Evolutionary conservation across 2,113 vertebrate genomes (phyloP).

Genomic region (Lophura nycthemera): DNA sequence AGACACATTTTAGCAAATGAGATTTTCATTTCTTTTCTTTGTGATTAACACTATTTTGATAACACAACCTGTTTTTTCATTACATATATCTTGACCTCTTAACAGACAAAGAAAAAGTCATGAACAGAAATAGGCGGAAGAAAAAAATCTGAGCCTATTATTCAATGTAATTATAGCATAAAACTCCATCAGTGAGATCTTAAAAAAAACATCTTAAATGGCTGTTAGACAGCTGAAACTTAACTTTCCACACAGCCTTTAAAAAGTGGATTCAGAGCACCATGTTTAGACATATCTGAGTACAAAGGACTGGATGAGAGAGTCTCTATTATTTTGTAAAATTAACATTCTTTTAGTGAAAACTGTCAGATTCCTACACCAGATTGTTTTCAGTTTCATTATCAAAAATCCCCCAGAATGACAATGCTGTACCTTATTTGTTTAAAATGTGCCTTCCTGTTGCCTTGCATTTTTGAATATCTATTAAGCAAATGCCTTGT

Average conservation of each 20-base stretch:
- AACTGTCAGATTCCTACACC: neutral
- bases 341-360: neutral
- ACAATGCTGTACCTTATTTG: neutral
- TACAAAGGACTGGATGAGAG: neutral
- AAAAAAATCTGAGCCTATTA: conserved; percentile 34
- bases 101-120: neutral
- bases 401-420: neutral
- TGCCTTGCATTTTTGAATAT: neutral
- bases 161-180: neutral
- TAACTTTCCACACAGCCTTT: neutral
- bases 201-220: conserved; percentile 1
- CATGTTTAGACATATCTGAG: neutral
- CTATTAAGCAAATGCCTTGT: neutral
- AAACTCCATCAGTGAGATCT: conserved; percentile 20
- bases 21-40: neutral
- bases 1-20: neutral
- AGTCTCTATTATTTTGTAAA: neutral
- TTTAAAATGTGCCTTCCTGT: neutral
- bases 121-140: neutral
- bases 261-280: neutral
- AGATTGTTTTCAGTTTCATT: neutral
- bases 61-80: neutral
- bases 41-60: neutral
- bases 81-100: neutral
- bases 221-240: neutral